Percentiles rank a stretch among this genome's conserved stretches.
phyloP scores from a whole-genome alignment of 1,140 invertebrate genomes.

The Pentalonia nigronervosa region DNA sequence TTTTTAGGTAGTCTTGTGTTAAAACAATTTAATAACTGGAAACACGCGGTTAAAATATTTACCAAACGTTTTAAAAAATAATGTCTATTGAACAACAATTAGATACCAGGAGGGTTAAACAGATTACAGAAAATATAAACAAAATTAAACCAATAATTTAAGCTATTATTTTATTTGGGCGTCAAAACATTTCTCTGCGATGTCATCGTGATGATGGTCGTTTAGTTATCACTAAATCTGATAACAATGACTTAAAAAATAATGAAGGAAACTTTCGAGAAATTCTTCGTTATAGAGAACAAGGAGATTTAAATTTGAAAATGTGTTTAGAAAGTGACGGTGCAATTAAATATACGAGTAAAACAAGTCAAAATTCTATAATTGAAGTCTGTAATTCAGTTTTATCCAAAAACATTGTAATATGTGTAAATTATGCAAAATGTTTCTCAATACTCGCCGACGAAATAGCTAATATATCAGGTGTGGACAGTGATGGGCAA shows the following conservation, averaged over 20 bases:
- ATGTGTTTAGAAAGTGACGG: slow-evolving; percentile 4
- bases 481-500: too few relatives aligned
- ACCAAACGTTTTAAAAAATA: too few relatives aligned
- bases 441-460: background rate
- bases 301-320: slow-evolving; percentile 4
- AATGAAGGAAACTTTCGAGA: slow-evolving; percentile 3
- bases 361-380: background rate
- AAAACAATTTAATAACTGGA: too few relatives aligned
- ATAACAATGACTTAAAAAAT: background rate
- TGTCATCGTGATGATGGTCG: background rate
- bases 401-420: slow-evolving; percentile 16
- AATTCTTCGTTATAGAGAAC: slow-evolving; percentile 14
- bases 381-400: background rate
- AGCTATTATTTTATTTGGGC: too few relatives aligned
- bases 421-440: background rate
- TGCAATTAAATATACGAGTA: slow-evolving; percentile 17
- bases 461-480: background rate
- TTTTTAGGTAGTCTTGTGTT: too few relatives aligned
- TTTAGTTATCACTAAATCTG: background rate
- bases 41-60: too few relatives aligned
- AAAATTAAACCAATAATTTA: background rate
- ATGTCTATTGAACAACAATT: too few relatives aligned
- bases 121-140: too few relatives aligned
- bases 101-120: too few relatives aligned
- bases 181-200: background rate